Evolutionary conservation across 2,113 vertebrate genomes (phyloP), one percentile per base, ranked within the genome.

Genomic region (Podarcis cretensis): DNA sequence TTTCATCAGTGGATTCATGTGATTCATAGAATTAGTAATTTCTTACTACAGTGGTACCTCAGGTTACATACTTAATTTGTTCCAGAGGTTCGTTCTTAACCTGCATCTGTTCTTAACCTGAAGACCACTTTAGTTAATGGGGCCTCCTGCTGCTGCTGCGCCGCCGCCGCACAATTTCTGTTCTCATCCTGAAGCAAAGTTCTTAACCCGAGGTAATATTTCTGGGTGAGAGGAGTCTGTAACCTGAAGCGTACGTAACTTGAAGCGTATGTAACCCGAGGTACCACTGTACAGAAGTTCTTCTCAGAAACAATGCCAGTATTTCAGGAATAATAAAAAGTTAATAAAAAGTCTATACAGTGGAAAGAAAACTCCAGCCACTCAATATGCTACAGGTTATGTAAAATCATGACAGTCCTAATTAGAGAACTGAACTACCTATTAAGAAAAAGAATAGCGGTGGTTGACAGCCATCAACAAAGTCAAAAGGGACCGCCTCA

Each of bases 401-500:
- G 85, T 21, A 32, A 48, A 91, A 0, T 82, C 12, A 78, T 66
- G 65, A 93, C 88, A 88, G 27, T 90, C 68, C 16, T 48, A 91
- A 85, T 76, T 90, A 93, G 93, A 87, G 57, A 88, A 83, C 0
- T 84, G 68, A 94, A 68, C 79, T 66, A 54, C 89, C 93, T 32
- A 88, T 92, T 94, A 94, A 87, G 21, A 73, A 75, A 93, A 91
- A 91, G 37, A 92, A 91, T 89, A 85, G 7, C 12, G 85, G 83
- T 63, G 87, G 92, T 92, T 95, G 92, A 84, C 83, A 91, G 85
- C 84, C 85, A 93, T 93, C 63, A 92, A 78, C 65, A 89, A 95
- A 94, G 91, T 92, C 84, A 92, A 94, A 95, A 92, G 93, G 95
- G 86, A 92, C 57, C 16, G 80, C 84, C 75, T 94, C 92, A 93